Evolutionary conservation across 1,140 invertebrate genomes (phyloP).

Genomic region (Wiebesia pumilae): DNA sequence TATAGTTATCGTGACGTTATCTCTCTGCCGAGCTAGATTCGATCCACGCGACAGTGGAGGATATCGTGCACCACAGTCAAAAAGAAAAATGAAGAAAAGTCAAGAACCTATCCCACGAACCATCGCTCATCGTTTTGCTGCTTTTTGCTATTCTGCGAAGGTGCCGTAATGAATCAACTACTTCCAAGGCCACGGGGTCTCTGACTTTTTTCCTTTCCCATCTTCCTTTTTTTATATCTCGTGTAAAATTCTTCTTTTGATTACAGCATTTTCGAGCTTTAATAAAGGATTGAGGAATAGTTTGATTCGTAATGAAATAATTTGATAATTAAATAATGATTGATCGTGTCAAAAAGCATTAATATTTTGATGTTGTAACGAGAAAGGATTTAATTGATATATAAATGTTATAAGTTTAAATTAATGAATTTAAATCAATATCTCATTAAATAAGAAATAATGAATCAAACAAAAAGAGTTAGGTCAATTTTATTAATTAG

Average conservation of each 20-base stretch:
- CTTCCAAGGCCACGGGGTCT: slow-evolving; percentile 16
- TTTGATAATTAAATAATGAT: too few relatives aligned
- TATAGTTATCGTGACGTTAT: slow-evolving; percentile 20
- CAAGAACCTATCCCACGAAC: slow-evolving; percentile 68
- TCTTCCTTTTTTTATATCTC: not conserved
- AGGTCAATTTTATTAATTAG: too few relatives aligned
- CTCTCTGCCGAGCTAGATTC: not conserved
- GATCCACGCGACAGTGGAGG: not conserved
- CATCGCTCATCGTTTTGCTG: slow-evolving; percentile 64
- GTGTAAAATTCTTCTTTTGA: not conserved
- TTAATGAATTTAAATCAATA: too few relatives aligned
- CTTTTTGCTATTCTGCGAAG: slow-evolving; percentile 4
- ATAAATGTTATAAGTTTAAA: too few relatives aligned
- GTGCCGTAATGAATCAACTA: slow-evolving; percentile 15
- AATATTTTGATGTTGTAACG: too few relatives aligned
- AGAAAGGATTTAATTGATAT: too few relatives aligned
- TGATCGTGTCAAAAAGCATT: too few relatives aligned
- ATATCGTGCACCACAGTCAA: not conserved
- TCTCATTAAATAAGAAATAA: too few relatives aligned
- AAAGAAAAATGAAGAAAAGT: slow-evolving; percentile 51
- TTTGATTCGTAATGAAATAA: too few relatives aligned
- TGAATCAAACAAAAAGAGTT: too few relatives aligned
- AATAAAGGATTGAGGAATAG: too few relatives aligned
- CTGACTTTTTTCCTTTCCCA: not conserved
- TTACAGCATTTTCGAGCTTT: not conserved